Evolutionary conservation across 1,140 invertebrate species (phyloP), one percentile per base, ranked within the genome.

Genomic region (Thaumatotibia leucotreta): DNA sequence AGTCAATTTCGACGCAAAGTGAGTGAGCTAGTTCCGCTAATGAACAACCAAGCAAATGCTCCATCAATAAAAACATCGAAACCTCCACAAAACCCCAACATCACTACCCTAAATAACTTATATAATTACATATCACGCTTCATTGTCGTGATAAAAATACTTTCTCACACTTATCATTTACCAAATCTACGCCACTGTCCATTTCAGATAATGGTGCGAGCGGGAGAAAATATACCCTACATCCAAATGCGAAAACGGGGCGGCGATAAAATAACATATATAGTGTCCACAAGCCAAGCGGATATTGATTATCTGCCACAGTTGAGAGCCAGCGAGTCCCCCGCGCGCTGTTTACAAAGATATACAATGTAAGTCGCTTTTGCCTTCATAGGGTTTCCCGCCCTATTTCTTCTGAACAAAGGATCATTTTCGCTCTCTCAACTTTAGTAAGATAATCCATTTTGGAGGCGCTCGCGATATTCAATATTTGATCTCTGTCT

Each of bases 231-330:
- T 29, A 68, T 79, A 76, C 49, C 65, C 14, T 29, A 24, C 62
- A 29, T 24, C 63, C 17, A 22, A 17, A 58, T n/a, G 80, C 62
- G 58, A 70, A 84, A 89, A 79, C 72, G 77, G 77, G 68, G 75
- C 76, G 73, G 84, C 75, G 80, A 84, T 86, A 88, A 82, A 88
- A 87, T 91, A 91, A 88, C 88, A 80, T 90, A 89, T 91, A 91
- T 91, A 88, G 88, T 91, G 91, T 91, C 89, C 89, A 91, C 88
- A 90, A 89, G 89, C 88, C 88, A 88, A 91, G 89, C 91, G 91
- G 91, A 92, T 92, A 92, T 92, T 92, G 91, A 92, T 92, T 92
- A 92, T 92, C 91, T 91, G 89, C 89, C 89, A 91, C 83, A 89
- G 88, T 88, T 88, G 88, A 89, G 86, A 89, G 86, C 86, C 84